Percentiles rank a stretch among this genome's conserved stretches.
Conservation (phyloP, 2,888 invertebrate genomes). For the Azorinus chamasolen region DNA sequence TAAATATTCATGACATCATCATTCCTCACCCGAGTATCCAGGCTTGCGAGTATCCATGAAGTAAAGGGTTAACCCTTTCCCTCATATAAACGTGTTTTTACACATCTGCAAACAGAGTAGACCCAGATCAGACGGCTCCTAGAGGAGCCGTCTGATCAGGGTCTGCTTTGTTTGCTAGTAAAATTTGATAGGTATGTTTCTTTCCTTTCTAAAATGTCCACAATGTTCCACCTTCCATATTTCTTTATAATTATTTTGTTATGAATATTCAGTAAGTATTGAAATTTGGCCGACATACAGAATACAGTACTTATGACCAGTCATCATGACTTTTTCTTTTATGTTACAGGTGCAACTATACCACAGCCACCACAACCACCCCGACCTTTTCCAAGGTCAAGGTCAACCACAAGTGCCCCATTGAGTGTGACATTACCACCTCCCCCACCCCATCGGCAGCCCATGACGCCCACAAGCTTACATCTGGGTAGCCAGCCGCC, state of each 20-base stretch:
- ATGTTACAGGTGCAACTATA: slow-evolving; percentile 60
- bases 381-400: slow-evolving; percentile 68
- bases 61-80: slow-evolving; percentile 6
- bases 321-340: not conserved
- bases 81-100: too few relatives aligned
- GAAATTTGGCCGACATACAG: not conserved
- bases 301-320: not conserved
- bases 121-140: too few relatives aligned
- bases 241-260: too few relatives aligned
- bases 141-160: too few relatives aligned
- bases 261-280: too few relatives aligned
- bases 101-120: too few relatives aligned
- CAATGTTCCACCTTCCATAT: too few relatives aligned
- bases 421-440: slow-evolving; percentile 65
- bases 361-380: slow-evolving; percentile 67
- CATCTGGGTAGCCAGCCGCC: slow-evolving; percentile 33
- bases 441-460: slow-evolving; percentile 60
- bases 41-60: not conserved
- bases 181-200: too few relatives aligned
- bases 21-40: too few relatives aligned
- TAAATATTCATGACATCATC: too few relatives aligned
- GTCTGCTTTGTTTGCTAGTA: too few relatives aligned
- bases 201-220: too few relatives aligned
- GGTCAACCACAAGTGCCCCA: slow-evolving; percentile 68
- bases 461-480: slow-evolving; percentile 54